These are phyloP conservation scores for Nixonia krombeini DNA, from an alignment of 1,140 invertebrate species.

Conservation along the genomic window DNA sequence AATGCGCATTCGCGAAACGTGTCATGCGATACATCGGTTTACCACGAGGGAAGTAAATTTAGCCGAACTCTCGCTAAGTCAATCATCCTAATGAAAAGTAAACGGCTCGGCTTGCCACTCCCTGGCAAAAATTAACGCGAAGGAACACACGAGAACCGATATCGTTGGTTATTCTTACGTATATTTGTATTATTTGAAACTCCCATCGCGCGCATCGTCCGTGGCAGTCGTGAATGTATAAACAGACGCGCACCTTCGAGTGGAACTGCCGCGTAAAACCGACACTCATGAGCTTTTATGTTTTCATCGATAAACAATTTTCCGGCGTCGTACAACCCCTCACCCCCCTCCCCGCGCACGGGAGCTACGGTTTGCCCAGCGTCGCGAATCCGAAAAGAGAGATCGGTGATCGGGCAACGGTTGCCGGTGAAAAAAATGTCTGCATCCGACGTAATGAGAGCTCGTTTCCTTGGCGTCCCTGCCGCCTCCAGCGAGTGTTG, in stretches of 20 bases:
- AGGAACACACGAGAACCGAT: no score
- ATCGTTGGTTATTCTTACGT: neutral
- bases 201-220: slow-evolving; percentile 33
- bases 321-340: slow-evolving; percentile 28
- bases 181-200: slow-evolving; percentile 37
- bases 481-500: slow-evolving; percentile 16
- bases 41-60: no score
- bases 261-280: slow-evolving; percentile 34
- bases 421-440: slow-evolving; percentile 42
- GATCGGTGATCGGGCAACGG: no score
- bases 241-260: slow-evolving; percentile 24
- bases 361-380: no score
- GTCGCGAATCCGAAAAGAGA: no score
- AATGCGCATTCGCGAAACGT: no score
- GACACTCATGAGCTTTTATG: slow-evolving; percentile 38
- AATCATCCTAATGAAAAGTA: no score
- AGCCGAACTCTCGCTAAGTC: no score
- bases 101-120: no score
- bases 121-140: no score
- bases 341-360: slow-evolving; percentile 8
- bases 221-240: slow-evolving; percentile 34
- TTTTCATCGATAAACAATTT: slow-evolving; percentile 47
- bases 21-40: no score
- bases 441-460: slow-evolving; percentile 47
- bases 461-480: slow-evolving; percentile 17